Evolutionary conservation across 2,113 vertebrate species (phyloP), one percentile per base, ranked within the genome.

Genomic region (Xiphorhynchus elegans): DNA sequence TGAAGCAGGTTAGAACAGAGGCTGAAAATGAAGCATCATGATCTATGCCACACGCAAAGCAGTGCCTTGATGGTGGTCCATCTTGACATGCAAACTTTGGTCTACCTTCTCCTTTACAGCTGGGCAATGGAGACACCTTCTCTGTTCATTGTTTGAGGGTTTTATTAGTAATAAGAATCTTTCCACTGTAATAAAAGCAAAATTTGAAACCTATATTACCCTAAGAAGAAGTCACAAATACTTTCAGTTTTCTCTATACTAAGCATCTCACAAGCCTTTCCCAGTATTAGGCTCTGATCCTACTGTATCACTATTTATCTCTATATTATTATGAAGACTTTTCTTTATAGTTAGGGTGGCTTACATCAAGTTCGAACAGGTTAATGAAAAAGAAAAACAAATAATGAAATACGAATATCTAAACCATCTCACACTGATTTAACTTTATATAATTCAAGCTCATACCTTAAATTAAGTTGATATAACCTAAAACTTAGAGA

Each of bases 1-100:
- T 93, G 99, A 99, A 98, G 97, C 99, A 98, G 99, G 99, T 99
- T 95, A 96, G 96, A 69, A 89, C 37, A 37, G 23, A 53, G 24
- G n/a, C 16, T 84, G 73, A 44, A 89, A 81, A 49, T 24, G 12
- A 29, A 31, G 6, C 14, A 0, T 46, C 21, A 0, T 47, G 17
- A 23, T 42, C 52, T 46, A 17, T 49, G 9, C 23, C 63, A 16
- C 33, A 25, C 23, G 28, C 17, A 40, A 17, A 79, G 23, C 47
- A 62, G 24, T 80, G 53, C 26, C 68, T 35, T 86, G 73, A 40
- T 26, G 7, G 6, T 91, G 35, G 15, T 76, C 17, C 4, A 1
- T 64, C 39, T 44, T 84, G 46, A 74, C 42, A 64, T 5, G 26
- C 17, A 66, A 10, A 3, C 20, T 69, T 82, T 64, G 35, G 10